These are phyloP conservation scores for Pavo muticus DNA, from an alignment of 2,113 vertebrate genomes.

Conservation along the genomic window DNA sequence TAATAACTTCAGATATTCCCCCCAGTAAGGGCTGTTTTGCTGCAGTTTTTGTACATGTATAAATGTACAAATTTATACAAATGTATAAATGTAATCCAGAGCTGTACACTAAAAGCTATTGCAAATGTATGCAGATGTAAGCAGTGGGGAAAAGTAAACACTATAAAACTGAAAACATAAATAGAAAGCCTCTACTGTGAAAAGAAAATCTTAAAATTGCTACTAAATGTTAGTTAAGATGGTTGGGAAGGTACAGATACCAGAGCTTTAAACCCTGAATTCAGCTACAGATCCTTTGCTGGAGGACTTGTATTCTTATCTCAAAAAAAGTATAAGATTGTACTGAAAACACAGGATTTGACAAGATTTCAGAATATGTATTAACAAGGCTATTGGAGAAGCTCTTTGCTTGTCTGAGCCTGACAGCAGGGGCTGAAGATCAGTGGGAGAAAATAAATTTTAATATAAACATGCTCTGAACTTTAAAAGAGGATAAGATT, in stretches of 20 bases:
- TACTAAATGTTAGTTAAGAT: not conserved
- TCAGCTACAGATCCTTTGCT: not conserved
- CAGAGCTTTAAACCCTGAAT: not conserved
- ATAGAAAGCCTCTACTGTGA: not conserved
- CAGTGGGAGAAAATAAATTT: not conserved
- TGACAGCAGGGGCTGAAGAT: not conserved
- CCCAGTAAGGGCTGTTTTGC: not conserved
- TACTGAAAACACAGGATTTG: not conserved
- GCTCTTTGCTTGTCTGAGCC: not conserved
- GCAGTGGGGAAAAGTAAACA: slow-evolving; percentile 20
- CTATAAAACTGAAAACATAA: slow-evolving; percentile 17
- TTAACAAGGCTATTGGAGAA: not conserved
- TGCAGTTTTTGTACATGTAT: slow-evolving; percentile 12
- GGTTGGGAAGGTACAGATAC: not conserved
- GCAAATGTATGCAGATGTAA: slow-evolving; percentile 37
- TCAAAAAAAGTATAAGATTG: not conserved
- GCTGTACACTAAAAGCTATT: not conserved
- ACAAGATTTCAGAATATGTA: not conserved
- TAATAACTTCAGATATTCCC: not conserved
- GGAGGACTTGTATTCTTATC: not conserved
- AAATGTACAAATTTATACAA: not conserved
- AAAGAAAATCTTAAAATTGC: not conserved
- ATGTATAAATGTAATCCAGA: not conserved
- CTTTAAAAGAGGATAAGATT: not conserved
- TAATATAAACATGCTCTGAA: not conserved